These are phyloP conservation scores for Protobothrops mucrosquamatus DNA, from an alignment of 2,113 vertebrate species.

Conservation along the genomic window DNA sequence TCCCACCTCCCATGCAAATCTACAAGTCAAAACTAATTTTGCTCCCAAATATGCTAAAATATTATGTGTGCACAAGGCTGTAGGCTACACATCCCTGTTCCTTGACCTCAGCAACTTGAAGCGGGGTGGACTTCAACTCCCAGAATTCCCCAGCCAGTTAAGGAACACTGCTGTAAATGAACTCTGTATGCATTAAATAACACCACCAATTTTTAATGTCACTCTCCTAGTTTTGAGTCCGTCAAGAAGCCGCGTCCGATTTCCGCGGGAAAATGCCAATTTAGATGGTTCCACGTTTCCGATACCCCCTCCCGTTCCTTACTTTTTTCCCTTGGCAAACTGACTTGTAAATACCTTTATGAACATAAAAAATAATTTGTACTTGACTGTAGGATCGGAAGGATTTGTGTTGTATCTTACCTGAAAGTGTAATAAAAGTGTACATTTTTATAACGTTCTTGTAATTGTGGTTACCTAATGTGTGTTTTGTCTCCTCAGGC, in stretches of 20 bases:
- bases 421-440: slow-evolving; percentile 86
- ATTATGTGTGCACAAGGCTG: neutral
- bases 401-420: slow-evolving; percentile 68
- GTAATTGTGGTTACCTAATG: neutral
- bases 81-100: neutral
- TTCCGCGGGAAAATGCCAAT: neutral
- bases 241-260: neutral
- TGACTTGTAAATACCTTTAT: slow-evolving; percentile 79
- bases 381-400: slow-evolving; percentile 86
- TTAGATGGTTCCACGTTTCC: neutral
- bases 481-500: neutral
- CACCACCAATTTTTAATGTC: neutral
- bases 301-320: neutral
- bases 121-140: neutral
- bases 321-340: neutral
- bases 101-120: neutral
- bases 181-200: neutral
- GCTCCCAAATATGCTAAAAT: neutral
- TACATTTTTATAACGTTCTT: slow-evolving; percentile 75
- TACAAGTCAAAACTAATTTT: slow-evolving; percentile 44
- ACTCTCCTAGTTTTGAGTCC: neutral
- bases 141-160: neutral
- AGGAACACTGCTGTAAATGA: neutral
- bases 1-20: neutral
- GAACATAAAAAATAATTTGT: slow-evolving; percentile 72